These are phyloP conservation scores for Apis cerana DNA, from an alignment of 1,140 invertebrate species.

Conservation along the genomic window DNA sequence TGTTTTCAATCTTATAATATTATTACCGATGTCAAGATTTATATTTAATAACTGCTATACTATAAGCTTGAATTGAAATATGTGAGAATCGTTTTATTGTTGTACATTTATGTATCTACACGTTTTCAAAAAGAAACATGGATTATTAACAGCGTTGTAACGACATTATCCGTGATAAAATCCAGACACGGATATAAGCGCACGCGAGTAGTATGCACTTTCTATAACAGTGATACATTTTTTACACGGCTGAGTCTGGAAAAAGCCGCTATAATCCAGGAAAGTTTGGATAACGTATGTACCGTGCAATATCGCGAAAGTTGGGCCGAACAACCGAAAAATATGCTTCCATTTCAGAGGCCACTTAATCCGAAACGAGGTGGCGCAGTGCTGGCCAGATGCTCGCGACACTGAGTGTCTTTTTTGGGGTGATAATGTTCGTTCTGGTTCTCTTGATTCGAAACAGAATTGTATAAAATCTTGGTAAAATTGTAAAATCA, in stretches of 20 bases:
- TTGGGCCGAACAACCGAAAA: conserved; percentile 40
- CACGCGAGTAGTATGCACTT: background rate
- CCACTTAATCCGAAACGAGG: conserved; percentile 55
- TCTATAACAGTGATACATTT: conserved; percentile 37
- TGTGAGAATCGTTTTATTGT: too few species aligned
- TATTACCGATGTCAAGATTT: too few species aligned
- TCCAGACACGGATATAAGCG: conserved; percentile 14
- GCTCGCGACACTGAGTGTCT: conserved; percentile 45
- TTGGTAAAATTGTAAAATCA: background rate
- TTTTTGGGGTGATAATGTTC: conserved; percentile 42
- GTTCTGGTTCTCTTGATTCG: background rate
- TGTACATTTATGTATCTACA: background rate
- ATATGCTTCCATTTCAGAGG: conserved; percentile 41
- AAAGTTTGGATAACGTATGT: conserved; percentile 50
- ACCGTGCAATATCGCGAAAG: conserved; percentile 38
- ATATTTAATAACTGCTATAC: too few species aligned
- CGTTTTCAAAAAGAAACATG: conserved; percentile 8
- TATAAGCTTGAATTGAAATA: too few species aligned
- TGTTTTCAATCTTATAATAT: too few species aligned
- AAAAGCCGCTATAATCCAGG: conserved; percentile 32
- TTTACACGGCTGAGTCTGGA: conserved; percentile 14
- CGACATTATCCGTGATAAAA: conserved; percentile 41
- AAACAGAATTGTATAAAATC: background rate
- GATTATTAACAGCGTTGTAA: conserved; percentile 25
- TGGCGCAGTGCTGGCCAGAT: conserved; percentile 44